phyloP scores from a whole-genome alignment of 2,113 vertebrate species.

The Speoplatyrhinus poulsoni region DNA sequence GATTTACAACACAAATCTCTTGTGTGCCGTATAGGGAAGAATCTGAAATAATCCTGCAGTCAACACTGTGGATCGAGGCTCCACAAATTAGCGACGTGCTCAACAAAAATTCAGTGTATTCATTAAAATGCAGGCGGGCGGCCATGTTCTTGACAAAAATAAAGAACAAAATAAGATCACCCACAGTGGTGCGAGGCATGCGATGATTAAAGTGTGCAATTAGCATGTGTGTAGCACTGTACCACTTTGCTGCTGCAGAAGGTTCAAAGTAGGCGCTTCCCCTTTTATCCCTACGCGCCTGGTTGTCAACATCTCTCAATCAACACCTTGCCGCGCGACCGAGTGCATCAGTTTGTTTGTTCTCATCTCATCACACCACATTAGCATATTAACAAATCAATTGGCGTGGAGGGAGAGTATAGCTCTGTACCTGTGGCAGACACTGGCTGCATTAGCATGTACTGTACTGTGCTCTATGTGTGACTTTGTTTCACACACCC shows the following conservation, averaged over 20 bases:
- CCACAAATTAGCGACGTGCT: slow-evolving; percentile 16
- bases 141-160: not conserved
- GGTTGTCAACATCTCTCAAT: slow-evolving; percentile 51
- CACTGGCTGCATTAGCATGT: slow-evolving; percentile 45
- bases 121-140: not conserved
- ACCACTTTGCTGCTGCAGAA: not conserved
- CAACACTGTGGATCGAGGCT: slow-evolving; percentile 35
- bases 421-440: slow-evolving; percentile 61
- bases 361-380: slow-evolving; percentile 37
- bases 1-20: no score
- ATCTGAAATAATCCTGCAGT: not conserved
- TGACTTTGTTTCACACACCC: slow-evolving; percentile 42
- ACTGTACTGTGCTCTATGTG: slow-evolving; percentile 37
- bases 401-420: slow-evolving; percentile 41
- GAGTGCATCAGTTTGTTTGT: not conserved
- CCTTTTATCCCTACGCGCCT: not conserved
- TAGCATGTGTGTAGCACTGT: not conserved
- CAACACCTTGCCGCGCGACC: slow-evolving; percentile 54
- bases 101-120: no score
- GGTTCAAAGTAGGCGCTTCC: not conserved
- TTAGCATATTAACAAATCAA: slow-evolving; percentile 75
- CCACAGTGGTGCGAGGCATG: no score
- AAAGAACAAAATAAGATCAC: no score
- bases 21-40: no score
- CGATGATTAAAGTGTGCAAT: no score